Evolutionary conservation across 1,140 invertebrate species (phyloP), one percentile per base, ranked within the genome.

Genomic region (Telenomus remus): DNA sequence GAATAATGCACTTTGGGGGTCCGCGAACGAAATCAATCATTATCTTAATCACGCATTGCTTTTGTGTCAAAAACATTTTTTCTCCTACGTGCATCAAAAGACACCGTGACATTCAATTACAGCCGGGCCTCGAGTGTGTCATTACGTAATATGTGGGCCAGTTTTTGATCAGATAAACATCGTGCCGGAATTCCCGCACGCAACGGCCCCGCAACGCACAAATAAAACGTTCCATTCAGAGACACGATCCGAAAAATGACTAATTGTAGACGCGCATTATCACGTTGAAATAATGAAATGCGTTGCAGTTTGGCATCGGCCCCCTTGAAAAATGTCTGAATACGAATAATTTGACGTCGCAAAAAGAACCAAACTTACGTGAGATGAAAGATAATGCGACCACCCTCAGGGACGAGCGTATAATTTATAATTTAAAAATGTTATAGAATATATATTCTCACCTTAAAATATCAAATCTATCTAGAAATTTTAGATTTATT

Each of bases 321-420:
- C 34, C 35, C 63, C 53, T 47, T 49, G 43, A 46, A 14, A 63
- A 54, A 51, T 61, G 63, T 71, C 48, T 64, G 66, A 60, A 76
- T 66, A 60, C 61, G 70, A 76, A 76, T 76, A 71, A 76, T 76
- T 76, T 70, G 50, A 44, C 10, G 46, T 44, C 47, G 43, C 39
- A 42, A 19, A 51, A 35, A 37, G 12, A 39, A 46, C 13, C 7
- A 1, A 27, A 27, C 19, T 27, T 27, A 27, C 6, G 19, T 27
- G 19, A 6, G 2, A 27, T 6, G 19, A 6, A 27, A 27, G 1
- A 27, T 27, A 27, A 27, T 27, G 6, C 6, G 6, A 27, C 19
- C 19, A 27, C n/a, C n/a, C n/a, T n/a, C n/a, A n/a, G n/a, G n/a
- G n/a, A n/a, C n/a, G n/a, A n/a, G n/a, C n/a, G n/a, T n/a, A n/a